phyloP scores from a whole-genome alignment of 2,888 invertebrate genomes.

The Drosophila kanekoi region DNA sequence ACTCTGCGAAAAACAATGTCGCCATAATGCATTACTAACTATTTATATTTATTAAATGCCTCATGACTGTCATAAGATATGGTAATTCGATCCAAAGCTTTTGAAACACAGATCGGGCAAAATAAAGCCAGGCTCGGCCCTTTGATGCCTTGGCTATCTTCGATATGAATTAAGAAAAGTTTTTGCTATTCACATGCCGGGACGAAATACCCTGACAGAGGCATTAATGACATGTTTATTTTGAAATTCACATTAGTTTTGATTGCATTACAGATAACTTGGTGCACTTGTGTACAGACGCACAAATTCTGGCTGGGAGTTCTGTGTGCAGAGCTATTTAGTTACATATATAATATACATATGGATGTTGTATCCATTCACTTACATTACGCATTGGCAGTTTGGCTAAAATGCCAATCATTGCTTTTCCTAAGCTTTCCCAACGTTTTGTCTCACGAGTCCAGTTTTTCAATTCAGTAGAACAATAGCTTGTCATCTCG shows the following conservation, averaged over 20 bases:
- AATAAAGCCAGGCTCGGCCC: too few species aligned
- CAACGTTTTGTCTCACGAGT: slow-evolving; percentile 44
- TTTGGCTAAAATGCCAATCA: slow-evolving; percentile 35
- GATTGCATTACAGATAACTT: slow-evolving; percentile 24
- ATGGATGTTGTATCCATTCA: neutral
- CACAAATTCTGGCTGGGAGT: slow-evolving; percentile 47
- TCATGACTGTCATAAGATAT: too few species aligned
- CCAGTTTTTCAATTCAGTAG: slow-evolving; percentile 36
- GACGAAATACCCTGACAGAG: neutral
- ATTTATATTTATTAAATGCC: too few species aligned
- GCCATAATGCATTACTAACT: too few species aligned
- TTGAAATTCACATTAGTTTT: neutral
- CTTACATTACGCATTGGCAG: slow-evolving; percentile 48
- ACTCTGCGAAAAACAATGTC: neutral
- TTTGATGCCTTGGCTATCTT: too few species aligned
- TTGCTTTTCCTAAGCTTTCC: slow-evolving; percentile 37
- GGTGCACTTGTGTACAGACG: slow-evolving; percentile 47
- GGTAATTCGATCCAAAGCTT: too few species aligned
- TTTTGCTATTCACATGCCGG: neutral
- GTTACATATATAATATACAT: neutral
- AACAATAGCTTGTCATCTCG: slow-evolving; percentile 32
- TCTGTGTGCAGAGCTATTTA: slow-evolving; percentile 4
- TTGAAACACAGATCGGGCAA: too few species aligned
- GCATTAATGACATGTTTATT: slow-evolving; percentile 12
- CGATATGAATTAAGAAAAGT: too few species aligned